Evolutionary conservation across 2,113 vertebrate species (phyloP).

Genomic region (Romanogobio albipinnatus): DNA sequence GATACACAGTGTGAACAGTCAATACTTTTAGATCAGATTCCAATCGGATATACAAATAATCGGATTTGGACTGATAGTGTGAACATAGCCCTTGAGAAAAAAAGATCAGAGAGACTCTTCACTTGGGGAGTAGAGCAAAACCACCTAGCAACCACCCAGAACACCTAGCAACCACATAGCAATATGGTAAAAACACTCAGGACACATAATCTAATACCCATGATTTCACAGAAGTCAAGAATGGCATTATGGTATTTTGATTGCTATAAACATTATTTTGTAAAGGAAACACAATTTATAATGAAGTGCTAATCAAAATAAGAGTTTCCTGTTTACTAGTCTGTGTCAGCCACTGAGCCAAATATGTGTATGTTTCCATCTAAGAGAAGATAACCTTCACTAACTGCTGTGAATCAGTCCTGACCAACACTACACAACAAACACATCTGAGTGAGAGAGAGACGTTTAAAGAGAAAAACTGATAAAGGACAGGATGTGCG

Average conservation of each 20-base stretch:
- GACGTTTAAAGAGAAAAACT: neutral
- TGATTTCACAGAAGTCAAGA: neutral
- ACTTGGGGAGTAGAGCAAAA: neutral
- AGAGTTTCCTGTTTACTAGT: conserved; percentile 56
- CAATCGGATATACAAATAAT: too few species aligned
- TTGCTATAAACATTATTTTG: neutral
- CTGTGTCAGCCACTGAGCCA: conserved; percentile 41
- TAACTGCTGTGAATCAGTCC: conserved; percentile 22
- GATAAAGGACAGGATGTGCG: neutral
- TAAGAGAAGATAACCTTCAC: conserved; percentile 18
- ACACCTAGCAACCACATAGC: neutral
- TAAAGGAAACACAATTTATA: neutral
- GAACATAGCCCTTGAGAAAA: neutral
- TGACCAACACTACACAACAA: neutral
- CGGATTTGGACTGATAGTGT: too few species aligned
- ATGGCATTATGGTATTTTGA: neutral
- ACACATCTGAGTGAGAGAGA: conserved; percentile 8
- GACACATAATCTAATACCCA: neutral
- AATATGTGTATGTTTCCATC: conserved; percentile 47
- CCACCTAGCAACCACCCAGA: neutral
- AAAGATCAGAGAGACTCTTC: neutral
- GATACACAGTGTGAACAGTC: too few species aligned
- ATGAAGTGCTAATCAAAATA: conserved; percentile 52
- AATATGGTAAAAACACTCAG: neutral
- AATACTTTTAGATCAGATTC: too few species aligned